Evolutionary conservation across 2,113 vertebrate species (phyloP).

Genomic region (Nannospalax galili): DNA sequence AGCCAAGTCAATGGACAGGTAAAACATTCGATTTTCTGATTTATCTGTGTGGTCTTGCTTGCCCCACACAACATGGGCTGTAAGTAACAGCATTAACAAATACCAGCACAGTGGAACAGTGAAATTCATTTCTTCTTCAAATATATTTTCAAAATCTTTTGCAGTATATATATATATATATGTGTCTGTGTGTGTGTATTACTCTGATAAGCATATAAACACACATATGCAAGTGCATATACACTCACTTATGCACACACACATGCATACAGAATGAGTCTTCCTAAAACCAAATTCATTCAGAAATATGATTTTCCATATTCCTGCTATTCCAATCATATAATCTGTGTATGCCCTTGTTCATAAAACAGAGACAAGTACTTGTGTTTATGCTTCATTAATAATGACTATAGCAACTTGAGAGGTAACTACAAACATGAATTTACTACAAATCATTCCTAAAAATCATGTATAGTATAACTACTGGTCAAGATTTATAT

Average conservation of each 20-base stretch:
- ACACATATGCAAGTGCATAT: no score
- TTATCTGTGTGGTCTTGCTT: neutral
- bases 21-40: neutral
- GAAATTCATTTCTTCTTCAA: conserved; percentile 17
- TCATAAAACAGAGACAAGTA: neutral
- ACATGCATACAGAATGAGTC: neutral
- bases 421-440: neutral
- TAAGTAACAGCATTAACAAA: neutral
- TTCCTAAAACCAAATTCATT: neutral
- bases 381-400: neutral
- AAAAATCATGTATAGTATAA: no score
- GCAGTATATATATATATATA: neutral
- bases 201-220: neutral
- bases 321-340: neutral
- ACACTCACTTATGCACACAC: no score
- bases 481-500: no score
- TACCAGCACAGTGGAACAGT: neutral
- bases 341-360: neutral
- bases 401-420: neutral
- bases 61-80: neutral
- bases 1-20: neutral
- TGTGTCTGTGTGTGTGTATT: no score
- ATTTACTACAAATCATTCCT: no score
- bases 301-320: neutral
- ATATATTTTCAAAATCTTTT: conserved; percentile 29